Evolutionary conservation across 2,113 vertebrate species (phyloP).

Genomic region (Coregonus clupeaformis): DNA sequence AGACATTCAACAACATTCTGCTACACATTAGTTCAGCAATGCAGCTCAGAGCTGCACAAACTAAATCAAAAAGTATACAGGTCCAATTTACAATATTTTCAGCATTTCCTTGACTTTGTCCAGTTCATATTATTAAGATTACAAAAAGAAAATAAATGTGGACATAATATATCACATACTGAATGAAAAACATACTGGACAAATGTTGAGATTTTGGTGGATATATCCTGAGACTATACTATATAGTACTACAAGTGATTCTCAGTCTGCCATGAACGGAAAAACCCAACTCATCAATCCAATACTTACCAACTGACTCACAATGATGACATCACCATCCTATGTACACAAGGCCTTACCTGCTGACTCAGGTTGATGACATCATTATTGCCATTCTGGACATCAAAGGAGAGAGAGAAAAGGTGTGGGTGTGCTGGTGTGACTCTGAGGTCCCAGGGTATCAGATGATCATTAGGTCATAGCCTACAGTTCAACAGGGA

Average conservation of each 20-base stretch:
- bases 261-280: constrained; percentile 25
- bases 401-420: neutral
- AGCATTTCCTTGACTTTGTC: no score
- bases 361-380: constrained; percentile 66
- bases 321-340: constrained; percentile 20
- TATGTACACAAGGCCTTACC: constrained; percentile 30
- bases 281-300: constrained; percentile 54
- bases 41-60: neutral
- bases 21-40: constrained; percentile 20
- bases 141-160: no score
- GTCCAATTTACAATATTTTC: no score
- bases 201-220: no score
- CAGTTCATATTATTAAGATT: no score
- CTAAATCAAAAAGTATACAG: no score
- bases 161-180: no score
- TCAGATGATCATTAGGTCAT: constrained; percentile 65
- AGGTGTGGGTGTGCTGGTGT: no score
- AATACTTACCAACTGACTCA: no score
- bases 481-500: constrained; percentile 46
- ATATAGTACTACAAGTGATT: constrained; percentile 17
- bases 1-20: constrained; percentile 31
- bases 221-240: no score
- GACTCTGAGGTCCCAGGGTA: constrained; percentile 43
- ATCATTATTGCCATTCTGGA: constrained; percentile 33
- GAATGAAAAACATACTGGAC: no score